Base-by-base conservation (phyloP, 2,113 vertebrate species). In the Ia io region DNA sequence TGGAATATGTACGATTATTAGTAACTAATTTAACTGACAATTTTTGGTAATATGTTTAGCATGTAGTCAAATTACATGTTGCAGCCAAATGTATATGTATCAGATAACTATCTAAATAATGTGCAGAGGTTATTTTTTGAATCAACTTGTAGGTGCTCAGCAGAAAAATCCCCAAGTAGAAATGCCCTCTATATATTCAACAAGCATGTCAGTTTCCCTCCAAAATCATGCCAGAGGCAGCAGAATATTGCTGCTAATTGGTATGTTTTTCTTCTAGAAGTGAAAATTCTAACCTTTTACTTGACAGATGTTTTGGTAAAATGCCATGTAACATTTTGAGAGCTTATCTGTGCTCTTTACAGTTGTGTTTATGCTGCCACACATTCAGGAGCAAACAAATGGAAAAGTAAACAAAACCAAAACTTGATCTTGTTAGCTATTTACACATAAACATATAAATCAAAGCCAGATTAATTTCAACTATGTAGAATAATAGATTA, bases 221-320 rank as follows among this genome's bases (percentile, higher is more conserved):
- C 9, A 93, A 97, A 97, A 97, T 97, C 90, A 96, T 95, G 95
- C 71, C 96, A 80, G 53, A 95, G 95, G 96, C 94, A 98, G 65
- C 59, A 94, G 93, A 97, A 96, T 95, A 78, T 91, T 95, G 92
- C 67, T 97, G 86, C 96, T 98, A 98, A 98, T 98, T 98, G 96
- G 97, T 97, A 96, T 97, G 94, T 98, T 98, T 98, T 98, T 95
- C 96, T 97, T 97, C 95, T 97, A 97, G 97, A 98, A 97, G 96
- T 98, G 97, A 98, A 97, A 98, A 98, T 98, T 97, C 97, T 98
- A 98, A 98, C 98, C 98, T 98, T 98, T 98, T 95, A 95, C 96
- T 98, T 98, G 98, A 98, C 98, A 98, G 97, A 98, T 98, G 95
- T 94, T 97, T 97, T 96, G 97, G 96, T 96, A 98, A 98, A 98